Conservation (phyloP, 2,797 vertebrate species). For the Enteromius viviparus region DNA sequence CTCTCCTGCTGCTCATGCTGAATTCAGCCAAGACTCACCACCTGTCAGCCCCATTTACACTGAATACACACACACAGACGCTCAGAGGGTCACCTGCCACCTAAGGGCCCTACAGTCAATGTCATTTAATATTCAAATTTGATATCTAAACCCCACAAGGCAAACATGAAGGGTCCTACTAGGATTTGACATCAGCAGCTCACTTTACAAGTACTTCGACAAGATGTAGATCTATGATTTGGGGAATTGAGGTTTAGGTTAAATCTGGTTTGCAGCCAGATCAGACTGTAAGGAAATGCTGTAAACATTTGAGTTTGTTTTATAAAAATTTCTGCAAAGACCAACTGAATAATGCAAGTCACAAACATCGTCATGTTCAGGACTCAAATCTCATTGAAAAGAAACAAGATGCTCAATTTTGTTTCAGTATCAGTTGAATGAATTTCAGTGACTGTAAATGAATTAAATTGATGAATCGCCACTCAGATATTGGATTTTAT, state of each 20-base stretch:
- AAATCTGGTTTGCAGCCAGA: background rate
- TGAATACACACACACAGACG: constrained; percentile 38
- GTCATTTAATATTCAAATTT: constrained; percentile 52
- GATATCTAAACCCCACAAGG: constrained; percentile 20
- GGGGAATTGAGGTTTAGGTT: background rate
- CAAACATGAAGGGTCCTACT: constrained; percentile 16
- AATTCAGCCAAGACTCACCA: constrained; percentile 65
- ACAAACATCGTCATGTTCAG: background rate
- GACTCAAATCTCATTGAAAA: background rate
- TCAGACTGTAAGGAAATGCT: background rate
- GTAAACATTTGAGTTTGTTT: background rate
- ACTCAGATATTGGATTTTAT: background rate
- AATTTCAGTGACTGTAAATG: background rate
- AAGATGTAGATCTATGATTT: background rate
- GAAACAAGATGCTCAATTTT: background rate
- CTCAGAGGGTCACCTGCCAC: constrained; percentile 47
- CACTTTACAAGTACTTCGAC: background rate
- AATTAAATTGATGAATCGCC: background rate
- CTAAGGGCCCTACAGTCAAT: constrained; percentile 39
- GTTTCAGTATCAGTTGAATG: background rate
- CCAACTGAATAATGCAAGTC: background rate
- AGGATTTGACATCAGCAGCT: constrained; percentile 23
- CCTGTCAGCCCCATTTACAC: constrained; percentile 65
- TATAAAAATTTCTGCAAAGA: background rate
- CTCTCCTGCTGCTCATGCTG: constrained; percentile 59